Percentiles rank a stretch among this genome's conserved stretches.
Conservation (phyloP, 2,797 vertebrate genomes). For the Vespertilio murinus region DNA sequence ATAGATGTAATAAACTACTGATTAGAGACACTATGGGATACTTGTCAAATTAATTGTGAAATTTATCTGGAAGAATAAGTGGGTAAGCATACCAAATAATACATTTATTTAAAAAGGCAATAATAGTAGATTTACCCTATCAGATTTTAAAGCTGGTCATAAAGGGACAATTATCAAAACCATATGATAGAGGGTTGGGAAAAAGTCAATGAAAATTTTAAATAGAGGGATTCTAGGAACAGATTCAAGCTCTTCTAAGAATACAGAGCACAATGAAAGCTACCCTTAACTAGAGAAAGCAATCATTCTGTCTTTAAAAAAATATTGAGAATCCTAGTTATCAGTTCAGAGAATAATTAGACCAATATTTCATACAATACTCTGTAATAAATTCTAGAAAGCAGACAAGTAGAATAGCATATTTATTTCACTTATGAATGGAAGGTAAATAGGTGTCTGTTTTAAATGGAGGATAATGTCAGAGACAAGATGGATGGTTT, state of each 20-base stretch:
- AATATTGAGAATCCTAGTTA: constrained; percentile 2
- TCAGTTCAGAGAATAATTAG: constrained; percentile 25
- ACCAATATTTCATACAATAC: background rate
- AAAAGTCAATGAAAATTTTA: constrained; percentile 3
- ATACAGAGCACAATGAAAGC: constrained; percentile 3
- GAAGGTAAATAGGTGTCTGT: constrained; percentile 59
- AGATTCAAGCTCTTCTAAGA: constrained; percentile 28
- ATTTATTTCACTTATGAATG: constrained; percentile 35
- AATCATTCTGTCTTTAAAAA: constrained; percentile 10
- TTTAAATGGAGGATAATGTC: constrained; percentile 34
- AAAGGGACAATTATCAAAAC: constrained; percentile 45
- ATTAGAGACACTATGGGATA: constrained; percentile 12
- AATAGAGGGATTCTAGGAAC: constrained; percentile 19
- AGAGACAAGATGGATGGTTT: constrained; percentile 61
- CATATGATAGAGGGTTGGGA: background rate
- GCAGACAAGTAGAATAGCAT: background rate
- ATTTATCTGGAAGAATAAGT: constrained; percentile 46
- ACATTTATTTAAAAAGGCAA: constrained; percentile 12
- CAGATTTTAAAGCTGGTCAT: constrained; percentile 37
- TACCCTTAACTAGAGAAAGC: background rate
- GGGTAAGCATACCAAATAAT: background rate
- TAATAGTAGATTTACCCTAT: background rate
- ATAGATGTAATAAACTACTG: background rate
- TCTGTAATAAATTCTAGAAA: constrained; percentile 14
- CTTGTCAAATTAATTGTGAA: constrained; percentile 43